Evolutionary conservation across 1,140 invertebrate genomes (phyloP).

Genomic region (Leptinotarsa lineolata): DNA sequence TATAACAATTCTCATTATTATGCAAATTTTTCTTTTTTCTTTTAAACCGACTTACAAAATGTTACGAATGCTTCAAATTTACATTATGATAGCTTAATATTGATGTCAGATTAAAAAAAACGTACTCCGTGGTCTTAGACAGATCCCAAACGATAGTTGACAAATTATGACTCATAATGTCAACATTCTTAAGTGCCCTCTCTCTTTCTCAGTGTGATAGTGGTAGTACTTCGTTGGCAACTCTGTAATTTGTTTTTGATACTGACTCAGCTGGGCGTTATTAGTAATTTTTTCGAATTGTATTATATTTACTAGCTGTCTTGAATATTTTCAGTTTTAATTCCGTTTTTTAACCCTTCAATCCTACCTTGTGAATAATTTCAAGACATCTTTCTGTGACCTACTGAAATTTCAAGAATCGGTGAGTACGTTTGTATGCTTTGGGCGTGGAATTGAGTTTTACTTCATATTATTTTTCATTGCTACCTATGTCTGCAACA

Average conservation of each 20-base stretch:
- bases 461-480: background rate
- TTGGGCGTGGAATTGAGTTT: background rate
- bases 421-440: background rate
- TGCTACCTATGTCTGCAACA: background rate
- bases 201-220: background rate
- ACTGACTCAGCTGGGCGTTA: slow-evolving; percentile 15
- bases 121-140: too few relatives aligned
- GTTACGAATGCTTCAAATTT: too few relatives aligned
- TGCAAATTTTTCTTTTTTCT: too few relatives aligned
- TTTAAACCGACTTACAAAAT: too few relatives aligned
- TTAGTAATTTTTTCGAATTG: background rate
- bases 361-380: background rate
- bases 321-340: background rate
- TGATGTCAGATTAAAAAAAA: too few relatives aligned
- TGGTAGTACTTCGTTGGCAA: background rate
- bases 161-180: background rate
- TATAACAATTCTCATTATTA: too few relatives aligned
- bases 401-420: background rate
- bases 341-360: too few relatives aligned
- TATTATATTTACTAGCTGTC: background rate
- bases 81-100: too few relatives aligned
- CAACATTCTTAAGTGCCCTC: background rate
- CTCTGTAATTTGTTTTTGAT: slow-evolving; percentile 2
- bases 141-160: too few relatives aligned
- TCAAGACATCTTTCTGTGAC: background rate